phyloP scores from a whole-genome alignment of 2,797 vertebrate species.

The Clarias pachynema region DNA sequence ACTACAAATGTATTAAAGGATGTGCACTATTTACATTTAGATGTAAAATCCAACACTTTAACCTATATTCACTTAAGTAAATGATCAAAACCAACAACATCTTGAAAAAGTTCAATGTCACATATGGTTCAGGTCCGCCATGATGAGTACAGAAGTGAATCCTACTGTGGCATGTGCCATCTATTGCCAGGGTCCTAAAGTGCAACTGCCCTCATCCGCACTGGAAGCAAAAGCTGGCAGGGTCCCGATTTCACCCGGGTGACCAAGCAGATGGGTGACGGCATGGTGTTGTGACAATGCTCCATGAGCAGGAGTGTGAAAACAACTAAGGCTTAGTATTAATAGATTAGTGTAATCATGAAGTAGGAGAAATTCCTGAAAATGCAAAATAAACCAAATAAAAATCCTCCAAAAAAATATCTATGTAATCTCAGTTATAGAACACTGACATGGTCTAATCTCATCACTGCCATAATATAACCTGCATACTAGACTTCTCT shows the following conservation, averaged over 20 bases:
- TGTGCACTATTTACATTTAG: not conserved
- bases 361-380: not conserved
- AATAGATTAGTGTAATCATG: slow-evolving; percentile 8
- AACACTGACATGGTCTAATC: not conserved
- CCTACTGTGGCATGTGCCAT: slow-evolving; percentile 30
- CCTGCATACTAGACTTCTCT: not conserved
- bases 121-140: slow-evolving; percentile 3
- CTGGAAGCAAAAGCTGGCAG: slow-evolving; percentile 16
- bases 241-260: slow-evolving; percentile 16
- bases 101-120: slow-evolving; percentile 28
- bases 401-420: not conserved
- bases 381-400: not conserved
- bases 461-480: not conserved
- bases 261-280: slow-evolving; percentile 33
- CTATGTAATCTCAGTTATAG: not conserved
- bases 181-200: slow-evolving; percentile 1
- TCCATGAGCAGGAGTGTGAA: slow-evolving; percentile 74
- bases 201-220: slow-evolving; percentile 23
- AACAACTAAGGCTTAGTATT: slow-evolving; percentile 32
- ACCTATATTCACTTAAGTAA: slow-evolving; percentile 26
- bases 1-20: not conserved
- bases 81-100: slow-evolving; percentile 23
- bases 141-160: slow-evolving; percentile 26
- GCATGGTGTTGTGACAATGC: slow-evolving; percentile 35
- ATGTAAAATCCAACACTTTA: slow-evolving; percentile 4